These are phyloP conservation scores for Danaus plexippus DNA, from an alignment of 1,140 invertebrate genomes.

Conservation along the genomic window DNA sequence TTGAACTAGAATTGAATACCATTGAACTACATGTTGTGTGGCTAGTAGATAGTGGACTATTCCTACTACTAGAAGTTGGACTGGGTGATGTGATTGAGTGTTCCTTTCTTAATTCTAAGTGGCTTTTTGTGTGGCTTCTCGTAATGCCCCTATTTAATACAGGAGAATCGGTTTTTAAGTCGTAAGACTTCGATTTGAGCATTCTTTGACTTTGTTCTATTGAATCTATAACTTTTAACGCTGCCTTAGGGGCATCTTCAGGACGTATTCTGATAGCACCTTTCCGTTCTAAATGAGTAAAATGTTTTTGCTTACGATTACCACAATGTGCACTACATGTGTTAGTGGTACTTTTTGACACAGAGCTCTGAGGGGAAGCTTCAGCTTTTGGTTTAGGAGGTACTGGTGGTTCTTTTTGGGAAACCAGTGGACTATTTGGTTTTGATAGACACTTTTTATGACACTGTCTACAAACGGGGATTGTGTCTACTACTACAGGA, in stretches of 20 bases:
- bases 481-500: slow-evolving; percentile 75
- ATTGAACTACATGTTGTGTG: slow-evolving; percentile 71
- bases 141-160: slow-evolving; percentile 45
- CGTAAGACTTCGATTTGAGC: slow-evolving; percentile 65
- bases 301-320: slow-evolving; percentile 52
- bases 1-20: slow-evolving; percentile 69
- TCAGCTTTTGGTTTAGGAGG: slow-evolving; percentile 48
- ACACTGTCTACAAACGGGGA: slow-evolving; percentile 80
- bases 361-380: slow-evolving; percentile 54
- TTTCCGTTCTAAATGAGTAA: slow-evolving; percentile 63
- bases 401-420: slow-evolving; percentile 56
- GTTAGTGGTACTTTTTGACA: slow-evolving; percentile 54
- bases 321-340: slow-evolving; percentile 57
- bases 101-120: slow-evolving; percentile 60
- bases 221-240: slow-evolving; percentile 62
- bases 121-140: slow-evolving; percentile 52
- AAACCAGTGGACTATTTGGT: slow-evolving; percentile 66
- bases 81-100: slow-evolving; percentile 56
- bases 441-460: slow-evolving; percentile 79
- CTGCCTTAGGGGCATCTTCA: slow-evolving; percentile 60
- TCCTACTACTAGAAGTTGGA: slow-evolving; percentile 65
- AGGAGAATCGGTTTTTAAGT: slow-evolving; percentile 60
- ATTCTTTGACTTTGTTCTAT: slow-evolving; percentile 66
- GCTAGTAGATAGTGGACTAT: slow-evolving; percentile 68
- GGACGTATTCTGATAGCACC: slow-evolving; percentile 63